A percentile compares a stretch with the other conserved stretches of the same genome.
phyloP scores from a whole-genome alignment of 2,797 vertebrate genomes.

The Lerista edwardsae region DNA sequence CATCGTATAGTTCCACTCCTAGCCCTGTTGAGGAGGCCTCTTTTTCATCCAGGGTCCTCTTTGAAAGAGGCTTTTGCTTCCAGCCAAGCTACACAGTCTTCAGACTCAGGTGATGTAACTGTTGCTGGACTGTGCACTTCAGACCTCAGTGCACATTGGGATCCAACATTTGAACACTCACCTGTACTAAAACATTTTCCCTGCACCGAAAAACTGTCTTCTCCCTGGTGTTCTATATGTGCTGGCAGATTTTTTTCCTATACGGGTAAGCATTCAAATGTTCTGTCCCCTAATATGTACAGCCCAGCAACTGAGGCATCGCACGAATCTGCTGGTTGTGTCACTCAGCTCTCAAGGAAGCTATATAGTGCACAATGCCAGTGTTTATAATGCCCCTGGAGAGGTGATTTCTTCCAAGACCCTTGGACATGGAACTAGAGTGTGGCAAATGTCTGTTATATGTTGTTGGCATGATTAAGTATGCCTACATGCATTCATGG shows the following conservation, averaged over 20 bases:
- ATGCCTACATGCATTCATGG: not conserved
- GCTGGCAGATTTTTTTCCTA: not conserved
- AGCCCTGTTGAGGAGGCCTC: not conserved
- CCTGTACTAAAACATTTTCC: not conserved
- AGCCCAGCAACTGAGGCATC: no score
- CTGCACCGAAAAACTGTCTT: not conserved
- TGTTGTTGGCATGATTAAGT: conserved; percentile 28
- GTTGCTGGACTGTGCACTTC: not conserved
- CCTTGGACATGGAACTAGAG: not conserved
- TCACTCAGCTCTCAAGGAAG: not conserved
- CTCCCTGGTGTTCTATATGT: no score
- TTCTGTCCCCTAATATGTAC: not conserved
- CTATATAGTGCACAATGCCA: not conserved
- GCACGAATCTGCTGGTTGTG: not conserved
- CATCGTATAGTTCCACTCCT: not conserved
- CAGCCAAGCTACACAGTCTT: not conserved
- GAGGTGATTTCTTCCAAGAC: not conserved
- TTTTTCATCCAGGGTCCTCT: no score
- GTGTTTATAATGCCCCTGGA: not conserved
- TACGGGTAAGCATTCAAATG: not conserved
- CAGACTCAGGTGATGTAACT: not conserved
- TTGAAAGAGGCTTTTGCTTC: not conserved
- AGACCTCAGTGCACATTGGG: not conserved
- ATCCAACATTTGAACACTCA: not conserved
- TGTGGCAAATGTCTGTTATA: conserved; percentile 26